Conservation (phyloP, 1,140 invertebrate species). For the Anastatus disparis region DNA sequence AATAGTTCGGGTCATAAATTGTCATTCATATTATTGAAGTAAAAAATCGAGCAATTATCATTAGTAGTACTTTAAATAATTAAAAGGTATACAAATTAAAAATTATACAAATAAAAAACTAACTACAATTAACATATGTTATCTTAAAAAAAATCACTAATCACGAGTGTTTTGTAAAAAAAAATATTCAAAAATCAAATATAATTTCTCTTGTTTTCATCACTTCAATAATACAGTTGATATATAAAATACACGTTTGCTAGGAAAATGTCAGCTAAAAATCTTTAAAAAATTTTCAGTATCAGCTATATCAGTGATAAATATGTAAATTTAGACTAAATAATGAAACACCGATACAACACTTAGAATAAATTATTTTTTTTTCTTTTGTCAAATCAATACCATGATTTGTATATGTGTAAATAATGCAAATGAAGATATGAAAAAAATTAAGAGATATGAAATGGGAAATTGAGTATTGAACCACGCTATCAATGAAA, state of each 20-base stretch:
- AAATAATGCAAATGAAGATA: conserved; percentile 36
- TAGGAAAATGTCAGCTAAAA: conserved; percentile 15
- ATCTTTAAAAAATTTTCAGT: conserved; percentile 54
- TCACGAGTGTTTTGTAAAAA: background rate
- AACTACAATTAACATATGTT: too few relatives aligned
- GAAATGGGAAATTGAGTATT: background rate
- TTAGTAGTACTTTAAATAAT: too few relatives aligned
- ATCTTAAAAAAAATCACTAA: too few relatives aligned
- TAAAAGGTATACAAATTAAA: too few relatives aligned
- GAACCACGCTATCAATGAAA: background rate
- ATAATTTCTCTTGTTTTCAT: background rate
- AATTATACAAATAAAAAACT: too few relatives aligned
- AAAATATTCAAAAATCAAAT: background rate
- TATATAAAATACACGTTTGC: background rate
- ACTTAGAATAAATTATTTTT: background rate
- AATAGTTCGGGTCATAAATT: conserved; percentile 13
- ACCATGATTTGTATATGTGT: background rate
- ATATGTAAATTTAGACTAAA: background rate
- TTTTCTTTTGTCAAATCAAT: background rate
- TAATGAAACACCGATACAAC: conserved; percentile 20
- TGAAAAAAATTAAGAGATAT: too few relatives aligned
- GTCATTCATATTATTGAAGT: too few relatives aligned
- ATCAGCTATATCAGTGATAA: conserved; percentile 47
- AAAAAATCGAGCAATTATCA: too few relatives aligned
- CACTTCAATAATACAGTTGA: conserved; percentile 20